These are phyloP conservation scores for Drosophila bocki DNA, from an alignment of 1,140 invertebrate genomes.

Conservation along the genomic window DNA sequence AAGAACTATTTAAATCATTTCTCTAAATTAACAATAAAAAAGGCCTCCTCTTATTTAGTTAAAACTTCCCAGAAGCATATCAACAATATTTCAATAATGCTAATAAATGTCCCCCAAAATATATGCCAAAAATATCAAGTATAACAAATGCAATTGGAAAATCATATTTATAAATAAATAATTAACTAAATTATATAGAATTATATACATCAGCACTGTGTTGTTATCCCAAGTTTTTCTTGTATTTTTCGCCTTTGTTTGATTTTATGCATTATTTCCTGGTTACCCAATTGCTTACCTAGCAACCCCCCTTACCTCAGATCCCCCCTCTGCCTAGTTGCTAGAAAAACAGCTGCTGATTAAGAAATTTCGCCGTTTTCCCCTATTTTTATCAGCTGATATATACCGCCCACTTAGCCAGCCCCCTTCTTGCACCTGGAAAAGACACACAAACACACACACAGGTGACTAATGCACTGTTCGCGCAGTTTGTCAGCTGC, in stretches of 20 bases:
- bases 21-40: background rate
- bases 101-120: background rate
- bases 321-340: background rate
- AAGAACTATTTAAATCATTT: background rate
- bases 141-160: background rate
- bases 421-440: constrained; percentile 32
- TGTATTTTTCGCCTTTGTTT: constrained; percentile 3
- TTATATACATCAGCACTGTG: background rate
- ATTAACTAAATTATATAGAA: background rate
- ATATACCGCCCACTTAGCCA: constrained; percentile 12
- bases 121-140: background rate
- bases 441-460: background rate
- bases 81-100: background rate
- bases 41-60: too few relatives aligned
- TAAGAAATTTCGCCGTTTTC: constrained; percentile 8
- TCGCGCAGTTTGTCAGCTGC: constrained; percentile 81
- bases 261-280: constrained; percentile 28
- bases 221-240: background rate
- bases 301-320: background rate
- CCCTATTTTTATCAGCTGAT: constrained; percentile 41
- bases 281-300: constrained; percentile 14
- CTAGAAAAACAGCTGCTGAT: constrained; percentile 9
- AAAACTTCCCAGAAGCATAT: too few relatives aligned
- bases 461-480: constrained; percentile 77
- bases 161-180: background rate